A percentile compares a stretch with the other conserved stretches of the same genome.
Conservation (phyloP, 1,140 invertebrate genomes). For the Macrobrachium nipponense region DNA sequence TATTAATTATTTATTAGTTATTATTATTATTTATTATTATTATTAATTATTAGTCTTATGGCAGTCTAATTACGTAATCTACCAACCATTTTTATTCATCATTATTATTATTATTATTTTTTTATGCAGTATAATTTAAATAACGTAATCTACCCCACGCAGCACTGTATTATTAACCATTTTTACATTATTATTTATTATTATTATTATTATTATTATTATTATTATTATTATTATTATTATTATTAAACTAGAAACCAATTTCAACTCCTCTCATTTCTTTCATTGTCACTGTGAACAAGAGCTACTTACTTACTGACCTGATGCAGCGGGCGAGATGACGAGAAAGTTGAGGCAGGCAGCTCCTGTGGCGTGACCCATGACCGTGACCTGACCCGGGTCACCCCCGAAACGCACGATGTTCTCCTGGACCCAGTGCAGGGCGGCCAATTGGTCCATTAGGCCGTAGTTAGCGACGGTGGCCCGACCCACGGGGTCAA, state of each 20-base stretch:
- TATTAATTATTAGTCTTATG: too few relatives aligned
- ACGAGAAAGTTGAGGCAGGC: slow-evolving; percentile 90
- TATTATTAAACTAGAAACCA: too few relatives aligned
- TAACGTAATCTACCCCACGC: too few relatives aligned
- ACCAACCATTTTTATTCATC: too few relatives aligned
- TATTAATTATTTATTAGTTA: too few relatives aligned
- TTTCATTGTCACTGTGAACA: not conserved
- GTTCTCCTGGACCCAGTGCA: slow-evolving; percentile 74
- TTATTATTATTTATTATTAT: too few relatives aligned
- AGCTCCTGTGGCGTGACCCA: slow-evolving; percentile 94
- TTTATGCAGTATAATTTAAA: too few relatives aligned
- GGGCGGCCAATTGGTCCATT: slow-evolving; percentile 67
- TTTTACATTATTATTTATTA: too few relatives aligned
- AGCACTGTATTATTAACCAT: too few relatives aligned
- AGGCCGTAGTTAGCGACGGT: slow-evolving; percentile 66
- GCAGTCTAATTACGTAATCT: too few relatives aligned
- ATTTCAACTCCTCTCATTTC: too few relatives aligned
- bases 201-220: not conserved
- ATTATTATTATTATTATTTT: too few relatives aligned
- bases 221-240: not conserved
- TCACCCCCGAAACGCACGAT: slow-evolving; percentile 88
- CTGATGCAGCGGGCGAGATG: slow-evolving; percentile 87
- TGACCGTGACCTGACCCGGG: slow-evolving; percentile 82
- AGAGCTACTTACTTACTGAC: slow-evolving; percentile 54
- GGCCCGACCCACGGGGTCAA: slow-evolving; percentile 14